These are phyloP conservation scores for Lerema accius DNA, from an alignment of 1,140 invertebrate genomes.

Conservation along the genomic window DNA sequence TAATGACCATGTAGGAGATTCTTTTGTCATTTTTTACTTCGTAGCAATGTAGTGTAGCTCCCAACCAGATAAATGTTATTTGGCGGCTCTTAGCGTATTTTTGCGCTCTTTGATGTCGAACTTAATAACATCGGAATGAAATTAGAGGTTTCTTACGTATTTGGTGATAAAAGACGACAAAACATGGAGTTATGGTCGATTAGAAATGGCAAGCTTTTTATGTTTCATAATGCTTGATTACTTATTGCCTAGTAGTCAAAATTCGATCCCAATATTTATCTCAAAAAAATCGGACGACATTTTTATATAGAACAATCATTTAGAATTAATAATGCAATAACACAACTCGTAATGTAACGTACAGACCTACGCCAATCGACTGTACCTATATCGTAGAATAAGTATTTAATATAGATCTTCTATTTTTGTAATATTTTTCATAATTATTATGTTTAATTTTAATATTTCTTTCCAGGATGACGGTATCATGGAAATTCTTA, in stretches of 20 bases:
- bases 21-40: slow-evolving; percentile 23
- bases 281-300: too few relatives aligned
- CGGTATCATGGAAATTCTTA: slow-evolving; percentile 66
- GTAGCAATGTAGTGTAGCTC: slow-evolving; percentile 4
- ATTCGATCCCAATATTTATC: too few relatives aligned
- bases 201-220: background rate
- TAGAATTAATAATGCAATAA: too few relatives aligned
- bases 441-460: too few relatives aligned
- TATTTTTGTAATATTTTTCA: too few relatives aligned
- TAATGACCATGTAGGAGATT: background rate
- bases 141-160: slow-evolving; percentile 20
- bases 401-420: too few relatives aligned
- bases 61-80: slow-evolving; percentile 21
- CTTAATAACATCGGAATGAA: slow-evolving; percentile 27
- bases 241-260: too few relatives aligned
- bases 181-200: background rate
- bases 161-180: slow-evolving; percentile 3
- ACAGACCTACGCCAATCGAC: too few relatives aligned
- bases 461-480: slow-evolving; percentile 61
- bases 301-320: too few relatives aligned
- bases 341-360: too few relatives aligned
- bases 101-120: slow-evolving; percentile 23
- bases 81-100: slow-evolving; percentile 15
- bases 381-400: too few relatives aligned
- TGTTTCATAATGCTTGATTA: too few relatives aligned